A percentile compares a stretch with the other conserved stretches of the same genome.
Evolutionary conservation across 2,888 invertebrate species (phyloP).

Genomic region (Listrodromus nycthemerus): DNA sequence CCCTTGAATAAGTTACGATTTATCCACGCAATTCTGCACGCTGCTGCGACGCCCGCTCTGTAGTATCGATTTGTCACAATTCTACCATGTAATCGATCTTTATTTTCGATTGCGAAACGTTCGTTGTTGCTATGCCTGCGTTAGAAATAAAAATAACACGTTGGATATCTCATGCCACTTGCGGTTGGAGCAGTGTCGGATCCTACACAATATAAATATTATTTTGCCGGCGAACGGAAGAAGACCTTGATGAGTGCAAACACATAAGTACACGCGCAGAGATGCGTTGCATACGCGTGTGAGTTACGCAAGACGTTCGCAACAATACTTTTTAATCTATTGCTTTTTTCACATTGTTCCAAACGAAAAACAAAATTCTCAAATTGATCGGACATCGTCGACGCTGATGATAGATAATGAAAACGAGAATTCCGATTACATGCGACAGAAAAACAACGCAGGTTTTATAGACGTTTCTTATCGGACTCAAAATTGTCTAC

Average conservation of each 20-base stretch:
- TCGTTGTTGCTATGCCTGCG: constrained; percentile 36
- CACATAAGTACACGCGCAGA: not conserved
- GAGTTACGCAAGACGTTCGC: not conserved
- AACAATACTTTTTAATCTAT: not conserved
- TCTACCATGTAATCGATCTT: constrained; percentile 48
- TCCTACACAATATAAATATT: constrained; percentile 22
- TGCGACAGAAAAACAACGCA: not conserved
- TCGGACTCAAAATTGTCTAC: not conserved
- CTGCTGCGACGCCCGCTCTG: not conserved
- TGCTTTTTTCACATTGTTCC: not conserved
- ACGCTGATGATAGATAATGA: not conserved
- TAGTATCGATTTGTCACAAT: constrained; percentile 43
- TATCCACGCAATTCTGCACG: not conserved
- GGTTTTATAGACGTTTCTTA: not conserved
- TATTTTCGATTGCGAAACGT: constrained; percentile 33
- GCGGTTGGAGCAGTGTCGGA: constrained; percentile 42
- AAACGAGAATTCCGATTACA: not conserved
- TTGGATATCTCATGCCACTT: constrained; percentile 34
- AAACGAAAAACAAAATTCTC: not conserved
- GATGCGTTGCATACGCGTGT: not conserved
- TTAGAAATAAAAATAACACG: constrained; percentile 29
- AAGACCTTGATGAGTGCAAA: constrained; percentile 42
- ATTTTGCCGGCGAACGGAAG: constrained; percentile 11
- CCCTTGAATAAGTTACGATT: not conserved
- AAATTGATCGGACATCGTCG: not conserved